Evolutionary conservation across 2,797 vertebrate species (phyloP).

Genomic region (Peromyscus eremicus): DNA sequence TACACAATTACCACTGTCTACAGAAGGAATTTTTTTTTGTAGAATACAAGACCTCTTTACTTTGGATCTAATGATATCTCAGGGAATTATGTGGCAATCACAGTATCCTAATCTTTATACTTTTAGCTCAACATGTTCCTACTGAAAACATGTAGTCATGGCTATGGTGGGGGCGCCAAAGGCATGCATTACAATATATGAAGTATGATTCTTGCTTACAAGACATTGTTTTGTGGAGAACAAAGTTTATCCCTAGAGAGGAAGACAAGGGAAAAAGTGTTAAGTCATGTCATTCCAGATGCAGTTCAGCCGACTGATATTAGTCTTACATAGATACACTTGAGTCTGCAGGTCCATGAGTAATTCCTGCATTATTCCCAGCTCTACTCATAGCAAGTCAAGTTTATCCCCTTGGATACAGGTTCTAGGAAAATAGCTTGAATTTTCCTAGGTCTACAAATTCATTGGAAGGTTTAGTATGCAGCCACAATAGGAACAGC

Average conservation of each 20-base stretch:
- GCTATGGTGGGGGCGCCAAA: neutral
- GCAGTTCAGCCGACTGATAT: neutral
- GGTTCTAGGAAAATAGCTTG: slow-evolving; percentile 19
- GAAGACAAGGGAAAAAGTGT: neutral
- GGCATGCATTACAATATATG: neutral
- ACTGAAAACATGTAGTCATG: neutral
- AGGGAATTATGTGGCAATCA: neutral
- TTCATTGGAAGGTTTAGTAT: neutral
- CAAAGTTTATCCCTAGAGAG: neutral
- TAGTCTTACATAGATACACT: neutral
- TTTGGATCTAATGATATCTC: neutral
- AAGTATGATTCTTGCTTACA: neutral
- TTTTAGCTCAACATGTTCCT: neutral
- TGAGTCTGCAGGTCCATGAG: neutral
- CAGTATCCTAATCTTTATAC: neutral
- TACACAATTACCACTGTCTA: neutral
- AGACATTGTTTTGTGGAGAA: neutral
- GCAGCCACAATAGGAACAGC: neutral
- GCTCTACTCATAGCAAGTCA: neutral
- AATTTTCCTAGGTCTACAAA: neutral
- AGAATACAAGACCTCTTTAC: neutral
- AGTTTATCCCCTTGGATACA: slow-evolving; percentile 21
- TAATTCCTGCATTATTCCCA: neutral
- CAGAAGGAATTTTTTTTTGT: neutral
- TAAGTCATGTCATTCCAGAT: neutral